phyloP scores from a whole-genome alignment of 2,797 vertebrate genomes.

The Schizopygopsis malacanthus region DNA sequence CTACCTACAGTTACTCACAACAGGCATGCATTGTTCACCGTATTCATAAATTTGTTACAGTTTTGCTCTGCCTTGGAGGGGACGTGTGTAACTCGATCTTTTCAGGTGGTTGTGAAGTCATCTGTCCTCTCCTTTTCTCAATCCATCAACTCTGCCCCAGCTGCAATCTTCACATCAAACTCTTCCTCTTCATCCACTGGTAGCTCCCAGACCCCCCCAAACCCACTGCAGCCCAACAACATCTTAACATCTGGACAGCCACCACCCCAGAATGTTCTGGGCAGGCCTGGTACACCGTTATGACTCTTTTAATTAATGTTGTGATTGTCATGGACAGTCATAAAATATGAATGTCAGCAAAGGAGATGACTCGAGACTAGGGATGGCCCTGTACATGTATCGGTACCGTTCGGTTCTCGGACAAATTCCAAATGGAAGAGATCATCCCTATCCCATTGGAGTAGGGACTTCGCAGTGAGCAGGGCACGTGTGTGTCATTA shows the following conservation, averaged over 20 bases:
- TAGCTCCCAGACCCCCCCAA: conserved; percentile 73
- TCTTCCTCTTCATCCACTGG: conserved; percentile 82
- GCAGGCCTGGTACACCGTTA: conserved; percentile 77
- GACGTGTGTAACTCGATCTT: neutral
- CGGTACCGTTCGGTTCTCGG: too few relatives aligned
- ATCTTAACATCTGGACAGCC: conserved; percentile 72
- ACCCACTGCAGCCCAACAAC: conserved; percentile 74
- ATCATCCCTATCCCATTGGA: too few relatives aligned
- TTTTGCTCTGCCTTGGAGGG: neutral
- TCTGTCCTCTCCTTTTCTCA: conserved; percentile 72
- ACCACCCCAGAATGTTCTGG: conserved; percentile 71
- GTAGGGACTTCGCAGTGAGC: too few relatives aligned
- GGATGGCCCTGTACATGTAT: too few relatives aligned
- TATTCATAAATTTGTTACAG: neutral
- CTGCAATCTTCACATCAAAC: conserved; percentile 75
- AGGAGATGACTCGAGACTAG: neutral
- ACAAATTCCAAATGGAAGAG: too few relatives aligned
- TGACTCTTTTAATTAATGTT: neutral
- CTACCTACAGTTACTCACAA: conserved; percentile 83
- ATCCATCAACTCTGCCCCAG: conserved; percentile 74
- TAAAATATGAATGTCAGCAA: neutral
- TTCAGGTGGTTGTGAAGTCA: conserved; percentile 85
- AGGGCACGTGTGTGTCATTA: too few relatives aligned
- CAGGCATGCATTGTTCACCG: conserved; percentile 74
- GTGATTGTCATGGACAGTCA: neutral